Evolutionary conservation across 2,888 invertebrate genomes (phyloP).

Genomic region (Tanypteryx hageni): DNA sequence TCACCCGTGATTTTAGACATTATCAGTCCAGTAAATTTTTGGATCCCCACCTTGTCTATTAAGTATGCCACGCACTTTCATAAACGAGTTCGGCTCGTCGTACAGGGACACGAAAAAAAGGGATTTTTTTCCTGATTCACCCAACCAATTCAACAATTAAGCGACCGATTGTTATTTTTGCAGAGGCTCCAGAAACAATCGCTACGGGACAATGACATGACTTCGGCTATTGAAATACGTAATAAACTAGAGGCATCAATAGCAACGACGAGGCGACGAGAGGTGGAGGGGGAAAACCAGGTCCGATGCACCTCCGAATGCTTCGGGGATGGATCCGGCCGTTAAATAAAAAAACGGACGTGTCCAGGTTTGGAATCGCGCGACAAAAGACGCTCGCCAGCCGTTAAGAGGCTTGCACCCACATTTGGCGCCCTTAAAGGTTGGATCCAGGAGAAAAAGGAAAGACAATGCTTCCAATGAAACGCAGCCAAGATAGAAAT

Average conservation of each 20-base stretch:
- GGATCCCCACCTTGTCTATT: too few species aligned
- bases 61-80: too few species aligned
- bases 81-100: too few species aligned
- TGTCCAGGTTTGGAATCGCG: background rate
- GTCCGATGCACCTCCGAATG: background rate
- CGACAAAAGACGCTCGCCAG: background rate
- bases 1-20: too few species aligned
- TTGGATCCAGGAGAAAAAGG: background rate
- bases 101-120: too few species aligned
- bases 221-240: background rate
- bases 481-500: background rate
- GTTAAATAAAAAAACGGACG: background rate
- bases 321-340: background rate
- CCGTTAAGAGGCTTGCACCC: background rate
- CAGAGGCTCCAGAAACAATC: too few species aligned
- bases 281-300: background rate
- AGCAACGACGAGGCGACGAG: background rate
- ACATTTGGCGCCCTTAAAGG: background rate
- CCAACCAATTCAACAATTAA: too few species aligned
- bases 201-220: background rate
- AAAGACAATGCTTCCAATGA: background rate
- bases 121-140: too few species aligned
- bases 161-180: too few species aligned
- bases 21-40: too few species aligned
- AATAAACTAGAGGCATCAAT: background rate